phyloP scores from a whole-genome alignment of 1,140 invertebrate genomes.

The Drosophila azteca region DNA sequence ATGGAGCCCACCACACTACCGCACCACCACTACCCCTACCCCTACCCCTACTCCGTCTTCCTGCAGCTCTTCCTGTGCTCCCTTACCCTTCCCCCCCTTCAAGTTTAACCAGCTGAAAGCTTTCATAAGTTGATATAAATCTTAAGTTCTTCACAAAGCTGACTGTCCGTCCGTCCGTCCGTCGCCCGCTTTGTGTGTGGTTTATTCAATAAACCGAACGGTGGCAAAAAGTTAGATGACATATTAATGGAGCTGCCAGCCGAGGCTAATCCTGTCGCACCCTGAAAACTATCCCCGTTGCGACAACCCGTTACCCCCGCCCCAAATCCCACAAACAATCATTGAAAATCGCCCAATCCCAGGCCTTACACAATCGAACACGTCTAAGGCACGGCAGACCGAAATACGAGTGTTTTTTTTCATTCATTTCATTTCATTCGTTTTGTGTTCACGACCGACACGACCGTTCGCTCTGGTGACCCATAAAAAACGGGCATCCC shows the following conservation, averaged over 20 bases:
- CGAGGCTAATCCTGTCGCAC: slow-evolving; percentile 2
- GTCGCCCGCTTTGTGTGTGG: slow-evolving; percentile 12
- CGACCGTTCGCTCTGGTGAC: slow-evolving; percentile 40
- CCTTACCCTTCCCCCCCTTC: no score
- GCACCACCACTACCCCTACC: no score
- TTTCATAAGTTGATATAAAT: slow-evolving; percentile 75
- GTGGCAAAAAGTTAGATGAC: slow-evolving; percentile 9
- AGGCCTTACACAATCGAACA: slow-evolving; percentile 31
- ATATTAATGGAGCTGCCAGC: not conserved
- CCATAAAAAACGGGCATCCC: slow-evolving; percentile 27
- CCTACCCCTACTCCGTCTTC: slow-evolving; percentile 10
- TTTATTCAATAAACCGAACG: slow-evolving; percentile 18
- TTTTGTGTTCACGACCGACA: slow-evolving; percentile 31
- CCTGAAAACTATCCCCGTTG: not conserved
- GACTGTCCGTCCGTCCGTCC: no score
- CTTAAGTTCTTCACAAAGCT: slow-evolving; percentile 41
- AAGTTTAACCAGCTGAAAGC: slow-evolving; percentile 55
- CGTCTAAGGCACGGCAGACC: slow-evolving; percentile 44
- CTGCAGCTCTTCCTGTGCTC: not conserved
- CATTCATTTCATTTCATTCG: slow-evolving; percentile 39
- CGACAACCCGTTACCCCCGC: slow-evolving; percentile 21
- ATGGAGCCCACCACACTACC: no score
- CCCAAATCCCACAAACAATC: slow-evolving; percentile 18
- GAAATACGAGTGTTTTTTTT: slow-evolving; percentile 31
- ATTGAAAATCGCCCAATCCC: slow-evolving; percentile 33